Base-by-base conservation (phyloP, 2,888 invertebrate genomes). In the Cataglyphis albicans region DNA sequence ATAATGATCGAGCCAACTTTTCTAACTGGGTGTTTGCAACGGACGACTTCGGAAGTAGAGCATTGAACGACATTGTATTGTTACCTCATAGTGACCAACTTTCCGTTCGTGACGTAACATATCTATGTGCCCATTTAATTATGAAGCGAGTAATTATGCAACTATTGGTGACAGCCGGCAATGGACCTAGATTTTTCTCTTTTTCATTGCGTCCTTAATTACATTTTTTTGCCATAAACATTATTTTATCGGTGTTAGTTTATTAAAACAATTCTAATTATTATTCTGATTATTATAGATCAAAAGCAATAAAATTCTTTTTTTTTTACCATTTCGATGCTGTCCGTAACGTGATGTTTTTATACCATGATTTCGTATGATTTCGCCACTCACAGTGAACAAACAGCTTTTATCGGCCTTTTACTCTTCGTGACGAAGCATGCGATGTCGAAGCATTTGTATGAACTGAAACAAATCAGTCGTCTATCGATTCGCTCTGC, bases 1-100 rank as follows among this genome's bases (percentile, higher is more conserved):
- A 89, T 92, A 91, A 89, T 90, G 83, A 83, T 63, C 70, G 80
- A 76, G 82, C 84, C 84, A 90, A 92, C 86, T 90, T 91, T 61
- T 82, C 75, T 89, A 91, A 91, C 88, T 87, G 83, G 87, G 65
- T 68, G 81, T 72, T 85, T 74, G 84, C 75, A 84, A 55, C 70
- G 80, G 65, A 41, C 63, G 57, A 82, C 80, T 74, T 80, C 57
- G 44, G 25, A 82, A 89, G 85, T 86, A 52, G 78, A 72, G 44
- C 73, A 80, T 70, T 59, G 35, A 32, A 72, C 44, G 67, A 72
- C 59, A 59, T 29, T 78, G 57, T 70, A 70, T 72, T 78, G 78
- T 72, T 72, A 76, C 76, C 76, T 76, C 55, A 41, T 67, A 57
- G 78, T 72, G 72, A 72, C 78, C 78, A 80, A 80, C 72, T 80